phyloP scores from a whole-genome alignment of 2,888 invertebrate genomes.

The Hirudinaria manillensis region DNA sequence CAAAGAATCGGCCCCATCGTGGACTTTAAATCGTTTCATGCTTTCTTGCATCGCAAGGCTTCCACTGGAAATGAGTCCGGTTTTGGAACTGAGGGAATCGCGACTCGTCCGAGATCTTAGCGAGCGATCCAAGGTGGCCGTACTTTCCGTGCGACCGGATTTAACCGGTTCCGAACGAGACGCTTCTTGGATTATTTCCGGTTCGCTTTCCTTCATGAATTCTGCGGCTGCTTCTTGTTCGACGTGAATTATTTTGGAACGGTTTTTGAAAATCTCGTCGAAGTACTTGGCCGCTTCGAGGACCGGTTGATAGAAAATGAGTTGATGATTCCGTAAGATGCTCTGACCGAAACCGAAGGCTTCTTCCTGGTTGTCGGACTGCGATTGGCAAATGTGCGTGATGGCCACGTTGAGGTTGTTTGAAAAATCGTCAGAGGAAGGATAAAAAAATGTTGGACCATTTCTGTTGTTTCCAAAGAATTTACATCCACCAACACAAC shows the following conservation, averaged over 20 bases:
- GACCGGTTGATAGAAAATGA: conserved; percentile 2
- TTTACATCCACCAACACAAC: conserved; percentile 86
- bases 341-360: conserved; percentile 92
- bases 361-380: conserved; percentile 43
- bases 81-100: no score
- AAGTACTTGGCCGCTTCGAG: conserved; percentile 20
- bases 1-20: no score
- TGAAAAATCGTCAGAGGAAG: conserved; percentile 49
- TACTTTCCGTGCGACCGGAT: no score
- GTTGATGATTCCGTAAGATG: conserved; percentile 64
- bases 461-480: conserved; percentile 91
- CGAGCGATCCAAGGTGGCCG: no score
- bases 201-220: not conserved
- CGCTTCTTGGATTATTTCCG: no score
- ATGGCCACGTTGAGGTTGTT: conserved; percentile 43
- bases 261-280: conserved; percentile 8
- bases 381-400: conserved; percentile 42
- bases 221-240: not conserved
- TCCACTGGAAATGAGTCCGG: no score
- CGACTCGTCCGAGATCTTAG: no score
- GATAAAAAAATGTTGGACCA: conserved; percentile 80
- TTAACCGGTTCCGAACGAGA: no score
- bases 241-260: not conserved
- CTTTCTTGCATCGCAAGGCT: no score
- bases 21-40: no score